These are phyloP conservation scores for Poeciliopsis turrubarensis DNA, from an alignment of 2,113 vertebrate genomes.

Conservation along the genomic window DNA sequence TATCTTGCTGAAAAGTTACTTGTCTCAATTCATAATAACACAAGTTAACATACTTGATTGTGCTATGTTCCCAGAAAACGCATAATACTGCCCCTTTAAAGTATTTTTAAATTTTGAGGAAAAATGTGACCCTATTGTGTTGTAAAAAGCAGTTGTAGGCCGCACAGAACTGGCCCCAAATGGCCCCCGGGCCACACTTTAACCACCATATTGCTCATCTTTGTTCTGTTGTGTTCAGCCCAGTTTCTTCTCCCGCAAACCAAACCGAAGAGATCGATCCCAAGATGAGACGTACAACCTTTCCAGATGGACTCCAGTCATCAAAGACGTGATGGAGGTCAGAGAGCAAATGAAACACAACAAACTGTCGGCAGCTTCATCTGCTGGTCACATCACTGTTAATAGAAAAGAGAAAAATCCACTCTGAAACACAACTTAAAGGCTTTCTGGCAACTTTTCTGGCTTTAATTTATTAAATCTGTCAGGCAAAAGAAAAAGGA, in stretches of 20 bases:
- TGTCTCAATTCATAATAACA: no score
- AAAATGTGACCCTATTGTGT: no score
- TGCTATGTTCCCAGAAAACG: no score
- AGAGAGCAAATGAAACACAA: not conserved
- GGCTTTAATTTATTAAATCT: no score
- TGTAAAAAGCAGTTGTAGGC: no score
- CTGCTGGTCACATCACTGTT: not conserved
- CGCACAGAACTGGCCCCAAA: no score
- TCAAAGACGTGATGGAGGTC: constrained; percentile 98
- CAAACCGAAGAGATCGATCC: constrained; percentile 85
- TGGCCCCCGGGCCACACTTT: no score
- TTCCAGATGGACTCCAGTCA: constrained; percentile 94
- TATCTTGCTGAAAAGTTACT: no score
- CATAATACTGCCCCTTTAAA: not conserved
- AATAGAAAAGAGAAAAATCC: no score
- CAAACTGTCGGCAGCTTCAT: not conserved
- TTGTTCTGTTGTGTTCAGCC: constrained; percentile 36
- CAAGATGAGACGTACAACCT: constrained; percentile 90
- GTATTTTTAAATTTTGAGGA: not conserved
- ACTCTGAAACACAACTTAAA: no score
- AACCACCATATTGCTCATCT: not conserved
- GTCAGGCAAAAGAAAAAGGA: not conserved
- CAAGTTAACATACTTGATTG: no score
- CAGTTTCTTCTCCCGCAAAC: constrained; percentile 76
- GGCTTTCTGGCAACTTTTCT: no score